phyloP scores from a whole-genome alignment of 2,113 vertebrate species.

The Indicator indicator region DNA sequence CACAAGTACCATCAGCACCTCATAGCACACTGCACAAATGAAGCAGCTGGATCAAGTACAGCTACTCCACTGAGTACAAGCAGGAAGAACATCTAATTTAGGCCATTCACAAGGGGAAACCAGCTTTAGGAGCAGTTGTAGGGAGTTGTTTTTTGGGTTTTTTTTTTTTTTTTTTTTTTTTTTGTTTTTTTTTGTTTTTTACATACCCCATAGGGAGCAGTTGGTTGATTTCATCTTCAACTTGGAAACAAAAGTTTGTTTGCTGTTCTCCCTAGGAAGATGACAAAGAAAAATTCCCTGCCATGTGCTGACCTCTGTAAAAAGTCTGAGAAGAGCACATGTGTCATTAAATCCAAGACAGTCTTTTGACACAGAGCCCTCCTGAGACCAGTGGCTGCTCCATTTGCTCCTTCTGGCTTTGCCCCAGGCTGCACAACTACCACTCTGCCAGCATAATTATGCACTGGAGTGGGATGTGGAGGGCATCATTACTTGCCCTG shows the following conservation, averaged over 20 bases:
- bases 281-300: neutral
- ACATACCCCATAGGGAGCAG: neutral
- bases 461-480: neutral
- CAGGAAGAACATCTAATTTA: neutral
- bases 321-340: neutral
- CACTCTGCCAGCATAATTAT: neutral
- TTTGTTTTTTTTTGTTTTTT: neutral
- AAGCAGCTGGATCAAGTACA: neutral
- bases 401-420: constrained; percentile 39
- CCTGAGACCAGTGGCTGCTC: neutral
- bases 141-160: too few species aligned
- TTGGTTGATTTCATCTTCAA: neutral
- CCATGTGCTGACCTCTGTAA: neutral
- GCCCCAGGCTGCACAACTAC: constrained; percentile 17
- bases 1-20: neutral
- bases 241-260: neutral
- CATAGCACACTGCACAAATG: accelerated
- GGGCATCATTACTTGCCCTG: neutral
- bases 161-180: neutral
- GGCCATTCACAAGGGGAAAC: neutral
- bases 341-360: constrained; percentile 41
- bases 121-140: neutral
- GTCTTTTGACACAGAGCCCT: neutral
- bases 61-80: neutral
- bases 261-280: neutral